These are phyloP conservation scores for Cydia fagiglandana DNA, from an alignment of 1,140 invertebrate species.

Conservation along the genomic window DNA sequence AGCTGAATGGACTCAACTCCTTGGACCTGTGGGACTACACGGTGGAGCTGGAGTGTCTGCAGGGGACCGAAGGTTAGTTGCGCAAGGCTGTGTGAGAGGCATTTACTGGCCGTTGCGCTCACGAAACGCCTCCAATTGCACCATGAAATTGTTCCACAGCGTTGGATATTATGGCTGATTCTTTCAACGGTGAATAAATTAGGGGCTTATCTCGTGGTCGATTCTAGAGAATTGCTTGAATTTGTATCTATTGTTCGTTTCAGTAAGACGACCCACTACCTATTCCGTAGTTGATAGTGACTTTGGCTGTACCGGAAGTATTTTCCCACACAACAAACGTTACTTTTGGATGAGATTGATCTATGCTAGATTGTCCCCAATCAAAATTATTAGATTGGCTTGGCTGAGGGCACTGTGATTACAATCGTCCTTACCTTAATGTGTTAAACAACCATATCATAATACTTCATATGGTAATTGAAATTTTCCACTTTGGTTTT, in stretches of 20 bases:
- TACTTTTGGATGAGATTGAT: no score
- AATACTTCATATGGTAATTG: not conserved
- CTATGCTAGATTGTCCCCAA: no score
- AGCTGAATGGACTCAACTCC: slow-evolving; percentile 82
- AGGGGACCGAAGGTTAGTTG: slow-evolving; percentile 84
- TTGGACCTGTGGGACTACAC: slow-evolving; percentile 91
- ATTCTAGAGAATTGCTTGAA: not conserved
- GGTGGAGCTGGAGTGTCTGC: slow-evolving; percentile 87
- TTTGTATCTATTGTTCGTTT: not conserved
- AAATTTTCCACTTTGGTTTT: not conserved
- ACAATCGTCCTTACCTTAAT: no score
- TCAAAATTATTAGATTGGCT: no score
- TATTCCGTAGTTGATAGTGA: no score
- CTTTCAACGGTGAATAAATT: slow-evolving; percentile 21
- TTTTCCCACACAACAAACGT: no score
- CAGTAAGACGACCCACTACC: not conserved
- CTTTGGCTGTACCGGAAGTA: no score
- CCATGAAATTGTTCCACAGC: slow-evolving; percentile 47
- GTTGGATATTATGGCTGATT: slow-evolving; percentile 18
- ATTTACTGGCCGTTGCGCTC: slow-evolving; percentile 47
- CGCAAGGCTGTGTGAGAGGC: slow-evolving; percentile 64
- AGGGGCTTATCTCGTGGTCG: not conserved
- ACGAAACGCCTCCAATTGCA: slow-evolving; percentile 52
- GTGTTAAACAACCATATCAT: no score
- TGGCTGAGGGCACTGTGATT: no score